Conservation (phyloP, 2,888 invertebrate species). For the Nymphalis polychloros region DNA sequence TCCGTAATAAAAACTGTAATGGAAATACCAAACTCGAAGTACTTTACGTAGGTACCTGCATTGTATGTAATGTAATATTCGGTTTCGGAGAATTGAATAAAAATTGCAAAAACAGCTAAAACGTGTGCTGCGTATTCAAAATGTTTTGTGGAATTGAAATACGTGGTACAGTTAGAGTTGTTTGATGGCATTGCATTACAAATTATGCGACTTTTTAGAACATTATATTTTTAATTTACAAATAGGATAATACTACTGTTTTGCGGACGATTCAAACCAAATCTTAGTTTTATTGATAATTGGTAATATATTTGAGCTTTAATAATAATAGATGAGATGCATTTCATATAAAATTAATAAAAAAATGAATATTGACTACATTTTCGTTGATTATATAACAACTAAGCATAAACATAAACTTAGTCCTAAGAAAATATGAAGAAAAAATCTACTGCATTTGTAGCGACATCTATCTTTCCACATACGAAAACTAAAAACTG, state of each 20-base stretch:
- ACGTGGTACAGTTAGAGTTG: background rate
- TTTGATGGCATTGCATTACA: slow-evolving; percentile 6
- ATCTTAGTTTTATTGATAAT: too few relatives aligned
- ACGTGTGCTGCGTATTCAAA: slow-evolving; percentile 16
- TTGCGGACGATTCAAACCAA: too few relatives aligned
- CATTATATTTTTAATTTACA: slow-evolving; percentile 1
- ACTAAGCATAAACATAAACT: too few relatives aligned
- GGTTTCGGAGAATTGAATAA: slow-evolving; percentile 23
- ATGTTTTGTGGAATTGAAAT: slow-evolving; percentile 10
- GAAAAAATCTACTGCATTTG: too few relatives aligned
- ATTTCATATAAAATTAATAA: too few relatives aligned
- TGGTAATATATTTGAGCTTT: too few relatives aligned
- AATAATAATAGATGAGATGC: too few relatives aligned
- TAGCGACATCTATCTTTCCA: too few relatives aligned
- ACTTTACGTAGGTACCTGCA: slow-evolving; percentile 46
- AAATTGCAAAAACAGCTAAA: slow-evolving; percentile 14
- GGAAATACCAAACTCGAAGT: slow-evolving; percentile 59
- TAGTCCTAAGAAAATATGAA: too few relatives aligned
- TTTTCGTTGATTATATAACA: too few relatives aligned
- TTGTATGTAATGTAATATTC: slow-evolving; percentile 11
- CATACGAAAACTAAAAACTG: too few relatives aligned
- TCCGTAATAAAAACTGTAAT: slow-evolving; percentile 48
- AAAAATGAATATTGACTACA: too few relatives aligned
- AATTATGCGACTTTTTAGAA: slow-evolving; percentile 4
- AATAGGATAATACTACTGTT: background rate